Evolutionary conservation across 1,140 invertebrate genomes (phyloP), one percentile per base, ranked within the genome.

Genomic region (Ceratina japonica): DNA sequence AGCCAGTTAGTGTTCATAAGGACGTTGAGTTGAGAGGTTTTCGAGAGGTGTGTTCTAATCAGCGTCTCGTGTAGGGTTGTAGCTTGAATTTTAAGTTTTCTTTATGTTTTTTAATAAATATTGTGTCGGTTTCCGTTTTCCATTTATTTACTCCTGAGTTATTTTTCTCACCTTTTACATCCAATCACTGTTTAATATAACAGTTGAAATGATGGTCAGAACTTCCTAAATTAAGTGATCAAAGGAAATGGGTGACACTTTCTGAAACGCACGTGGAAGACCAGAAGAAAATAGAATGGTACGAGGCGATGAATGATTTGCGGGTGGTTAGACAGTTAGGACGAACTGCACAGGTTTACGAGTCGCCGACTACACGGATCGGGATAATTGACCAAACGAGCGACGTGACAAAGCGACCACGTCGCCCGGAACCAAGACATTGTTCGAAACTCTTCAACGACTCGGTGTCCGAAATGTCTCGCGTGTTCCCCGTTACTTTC

Each of bases 301-400:
- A 44, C 37, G 37, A 44, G 10, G 37, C 10, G 37, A 44, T 54
- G 22, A 44, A 22, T 2, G n/a, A 8, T 61, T 31, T 31, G 54
- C 56, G 31, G 7, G 16, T n/a, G 44, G 37, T 16, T 13, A 71
- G 49, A 15, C 16, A 15, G n/a, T 16, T n/a, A 13, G 79, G 62
- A 58, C 73, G 68, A 82, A 69, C 56, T 51, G 78, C 10, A 44
- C 13, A 49, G 82, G 58, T 83, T 79, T 54, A 69, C 80, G 70
- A 79, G 63, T 54, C 75, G 80, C 31, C 64, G 81, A 82, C 75
- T 82, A 82, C 80, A 68, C 22, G 75, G 20, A 20, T 54, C 64
- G 10, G 65, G 61, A 79, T 84, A 84, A 84, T 83, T 84, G 76
- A 84, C 31, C 75, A 71, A 51, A 79, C 75, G 75, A 52, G 52